Evolutionary conservation across 2,888 invertebrate species (phyloP), one percentile per base, ranked within the genome.

Genomic region (Crepidodera aurea): DNA sequence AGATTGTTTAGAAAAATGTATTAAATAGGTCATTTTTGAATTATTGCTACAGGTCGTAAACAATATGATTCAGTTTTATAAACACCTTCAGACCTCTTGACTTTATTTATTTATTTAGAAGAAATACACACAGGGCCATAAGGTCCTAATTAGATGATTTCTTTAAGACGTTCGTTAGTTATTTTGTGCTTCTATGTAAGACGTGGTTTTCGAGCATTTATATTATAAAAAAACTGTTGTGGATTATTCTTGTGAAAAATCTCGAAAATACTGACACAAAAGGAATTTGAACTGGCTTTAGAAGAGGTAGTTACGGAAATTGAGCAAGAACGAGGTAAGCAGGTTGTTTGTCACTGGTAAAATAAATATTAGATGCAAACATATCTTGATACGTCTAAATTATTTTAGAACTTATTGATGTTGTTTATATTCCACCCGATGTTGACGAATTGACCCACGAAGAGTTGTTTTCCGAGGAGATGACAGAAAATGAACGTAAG

Each of bases 301-400:
- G 25, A 44, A 22, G 44, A 44, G 22, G 44, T 12, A 44, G 22
- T 44, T 22, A 44, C 12, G 25, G 44, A 44, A 25, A 44, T 44
- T 44, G 25, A 44, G 22, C 22, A 25, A n/a, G 25, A 44, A 44
- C 25, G 12, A 44, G 42, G n/a, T 44, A 12, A 44, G 25, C 44
- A 44, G 44, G 44, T 44, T 19, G 42, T 42, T 42, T 42, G 19
- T 42, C 19, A 42, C 42, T 42, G 42, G 42, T 42, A 42, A 42
- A 42, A 19, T 42, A 42, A 8, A 42, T 19, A 42, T 42, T 42
- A 42, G 18, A 15, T 39, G 16, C 39, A 15, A 18, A 42, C 18
- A 18, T 16, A 8, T 40, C 40, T 29, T 2, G 10, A 29, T 29
- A 25, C 4, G 3, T 7, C 25, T 5, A 25, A 25, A 5, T 25